Conservation (phyloP, 2,888 invertebrate genomes). For the Ephialtes manifestator region DNA sequence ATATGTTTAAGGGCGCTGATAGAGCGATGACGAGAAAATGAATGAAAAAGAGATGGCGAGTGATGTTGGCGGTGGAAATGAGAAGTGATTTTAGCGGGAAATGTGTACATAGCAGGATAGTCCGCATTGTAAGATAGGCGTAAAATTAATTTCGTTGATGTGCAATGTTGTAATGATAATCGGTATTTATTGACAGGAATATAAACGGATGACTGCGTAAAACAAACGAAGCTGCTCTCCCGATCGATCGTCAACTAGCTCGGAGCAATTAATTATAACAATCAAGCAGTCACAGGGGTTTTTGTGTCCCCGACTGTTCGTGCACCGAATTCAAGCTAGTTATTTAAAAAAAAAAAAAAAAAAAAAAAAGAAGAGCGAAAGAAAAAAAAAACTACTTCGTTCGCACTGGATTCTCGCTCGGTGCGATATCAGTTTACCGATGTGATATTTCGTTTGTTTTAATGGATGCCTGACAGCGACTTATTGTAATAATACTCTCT, state of each 20-base stretch:
- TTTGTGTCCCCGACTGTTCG: conserved; percentile 30
- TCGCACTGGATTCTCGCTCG: conserved; percentile 57
- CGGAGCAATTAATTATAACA: conserved; percentile 41
- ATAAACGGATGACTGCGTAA: conserved; percentile 44
- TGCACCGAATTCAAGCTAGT: conserved; percentile 41
- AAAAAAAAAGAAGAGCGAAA: background rate
- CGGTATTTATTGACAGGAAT: conserved; percentile 67
- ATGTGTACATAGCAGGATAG: conserved; percentile 69
- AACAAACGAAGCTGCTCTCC: conserved; percentile 31
- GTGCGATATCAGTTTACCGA: conserved; percentile 65
- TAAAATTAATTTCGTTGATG: conserved; percentile 71
- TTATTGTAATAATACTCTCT: conserved; percentile 55
- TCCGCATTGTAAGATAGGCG: conserved; percentile 75
- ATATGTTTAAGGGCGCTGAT: conserved; percentile 9
- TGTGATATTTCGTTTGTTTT: conserved; percentile 71
- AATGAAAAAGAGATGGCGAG: conserved; percentile 31
- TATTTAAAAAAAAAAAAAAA: conserved; percentile 10
- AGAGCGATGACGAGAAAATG: conserved; percentile 9
- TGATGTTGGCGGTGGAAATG: conserved; percentile 57
- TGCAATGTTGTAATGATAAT: conserved; percentile 75
- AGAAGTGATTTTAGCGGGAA: conserved; percentile 68
- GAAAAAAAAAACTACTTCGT: conserved; percentile 51
- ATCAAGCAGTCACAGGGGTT: conserved; percentile 42
- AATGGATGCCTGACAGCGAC: conserved; percentile 55
- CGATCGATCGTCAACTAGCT: conserved; percentile 48